Conservation (phyloP, 1,140 invertebrate species). For the Drosophila kanapiae region DNA sequence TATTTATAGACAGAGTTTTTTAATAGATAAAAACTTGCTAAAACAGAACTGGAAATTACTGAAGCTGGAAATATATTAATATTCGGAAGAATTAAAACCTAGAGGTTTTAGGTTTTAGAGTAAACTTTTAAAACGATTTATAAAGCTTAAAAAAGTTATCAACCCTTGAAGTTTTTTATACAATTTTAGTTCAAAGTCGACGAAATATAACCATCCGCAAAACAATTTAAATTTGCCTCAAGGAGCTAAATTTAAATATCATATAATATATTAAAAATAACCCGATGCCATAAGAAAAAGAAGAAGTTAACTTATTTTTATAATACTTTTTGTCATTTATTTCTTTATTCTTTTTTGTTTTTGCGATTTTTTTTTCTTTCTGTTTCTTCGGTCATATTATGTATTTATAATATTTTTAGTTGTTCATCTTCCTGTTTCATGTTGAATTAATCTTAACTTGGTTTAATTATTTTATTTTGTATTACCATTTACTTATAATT, state of each 20-base stretch:
- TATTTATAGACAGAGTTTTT: neutral
- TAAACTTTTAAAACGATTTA: too few species aligned
- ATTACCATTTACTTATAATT: constrained; percentile 69
- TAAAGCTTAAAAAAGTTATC: too few species aligned
- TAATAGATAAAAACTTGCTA: too few species aligned
- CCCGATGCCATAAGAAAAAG: neutral
- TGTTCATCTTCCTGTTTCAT: constrained; percentile 63
- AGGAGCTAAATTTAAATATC: neutral
- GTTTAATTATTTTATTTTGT: constrained; percentile 70
- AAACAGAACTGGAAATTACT: too few species aligned
- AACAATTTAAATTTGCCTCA: too few species aligned
- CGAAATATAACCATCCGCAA: too few species aligned
- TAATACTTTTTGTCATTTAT: constrained; percentile 74
- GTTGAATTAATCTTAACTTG: constrained; percentile 64
- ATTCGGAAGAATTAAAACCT: too few species aligned
- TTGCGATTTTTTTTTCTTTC: constrained; percentile 30
- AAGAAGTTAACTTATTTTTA: constrained; percentile 11
- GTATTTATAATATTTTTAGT: constrained; percentile 69
- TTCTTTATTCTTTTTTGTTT: constrained; percentile 42
- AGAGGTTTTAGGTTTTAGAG: too few species aligned
- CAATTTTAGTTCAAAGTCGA: too few species aligned
- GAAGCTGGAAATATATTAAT: too few species aligned
- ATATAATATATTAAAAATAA: neutral
- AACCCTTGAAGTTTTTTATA: too few species aligned
- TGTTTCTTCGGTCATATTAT: constrained; percentile 54